Evolutionary conservation across 2,113 vertebrate genomes (phyloP).

Genomic region (Elephas maximus): DNA sequence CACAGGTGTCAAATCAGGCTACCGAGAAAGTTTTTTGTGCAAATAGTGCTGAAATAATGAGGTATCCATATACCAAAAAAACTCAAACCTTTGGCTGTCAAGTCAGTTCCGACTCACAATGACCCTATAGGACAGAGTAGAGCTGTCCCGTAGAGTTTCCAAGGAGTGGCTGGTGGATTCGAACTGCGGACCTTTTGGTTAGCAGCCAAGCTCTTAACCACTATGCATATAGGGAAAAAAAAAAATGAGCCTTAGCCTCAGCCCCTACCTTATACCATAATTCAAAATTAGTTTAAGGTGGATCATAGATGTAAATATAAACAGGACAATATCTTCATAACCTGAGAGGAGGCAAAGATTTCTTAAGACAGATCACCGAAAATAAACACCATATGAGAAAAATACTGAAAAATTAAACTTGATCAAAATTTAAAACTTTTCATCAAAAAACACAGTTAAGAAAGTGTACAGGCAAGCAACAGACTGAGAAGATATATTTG

Average conservation of each 20-base stretch:
- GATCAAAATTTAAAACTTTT: background rate
- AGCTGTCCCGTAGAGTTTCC: no score
- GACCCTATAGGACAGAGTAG: no score
- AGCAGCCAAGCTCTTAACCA: no score
- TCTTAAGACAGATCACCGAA: background rate
- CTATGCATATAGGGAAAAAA: background rate
- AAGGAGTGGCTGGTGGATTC: no score
- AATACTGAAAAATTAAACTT: background rate
- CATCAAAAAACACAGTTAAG: background rate
- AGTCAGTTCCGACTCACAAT: no score
- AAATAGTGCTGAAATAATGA: background rate
- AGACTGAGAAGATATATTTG: background rate
- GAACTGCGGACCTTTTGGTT: no score
- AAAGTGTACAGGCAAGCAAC: background rate
- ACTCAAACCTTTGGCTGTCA: no score
- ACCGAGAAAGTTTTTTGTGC: background rate
- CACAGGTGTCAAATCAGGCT: background rate
- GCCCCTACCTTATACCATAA: background rate
- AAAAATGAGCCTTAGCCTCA: background rate
- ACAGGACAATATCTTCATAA: background rate
- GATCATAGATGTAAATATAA: background rate
- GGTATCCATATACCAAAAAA: background rate
- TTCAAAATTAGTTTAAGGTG: background rate
- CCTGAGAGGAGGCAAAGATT: background rate
- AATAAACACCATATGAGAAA: background rate